Conservation (phyloP, 2,113 vertebrate species). For the Oreochromis tanganicae region DNA sequence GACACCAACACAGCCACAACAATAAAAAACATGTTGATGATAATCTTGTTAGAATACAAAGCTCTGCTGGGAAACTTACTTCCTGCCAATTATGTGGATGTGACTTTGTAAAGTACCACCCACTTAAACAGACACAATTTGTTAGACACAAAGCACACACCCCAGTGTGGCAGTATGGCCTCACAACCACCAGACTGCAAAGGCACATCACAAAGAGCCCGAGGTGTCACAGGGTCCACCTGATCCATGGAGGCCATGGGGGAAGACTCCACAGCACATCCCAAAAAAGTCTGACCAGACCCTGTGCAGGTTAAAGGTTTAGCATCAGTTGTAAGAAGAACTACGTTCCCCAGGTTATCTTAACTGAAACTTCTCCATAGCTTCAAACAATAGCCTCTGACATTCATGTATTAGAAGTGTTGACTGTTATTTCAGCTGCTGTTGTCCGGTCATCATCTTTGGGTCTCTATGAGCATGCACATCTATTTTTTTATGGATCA, state of each 20-base stretch:
- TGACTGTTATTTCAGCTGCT: background rate
- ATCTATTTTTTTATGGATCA: background rate
- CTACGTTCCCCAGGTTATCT: rapidly evolving
- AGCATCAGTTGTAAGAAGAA: background rate
- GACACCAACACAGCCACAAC: background rate
- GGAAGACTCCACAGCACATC: rapidly evolving
- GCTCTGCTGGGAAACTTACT: background rate
- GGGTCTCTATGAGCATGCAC: background rate
- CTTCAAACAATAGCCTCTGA: background rate
- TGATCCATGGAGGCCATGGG: background rate
- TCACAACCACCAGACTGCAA: background rate
- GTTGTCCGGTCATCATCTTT: background rate
- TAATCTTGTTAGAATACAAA: background rate
- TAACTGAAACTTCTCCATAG: background rate
- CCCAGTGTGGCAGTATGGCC: background rate
- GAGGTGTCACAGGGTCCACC: background rate
- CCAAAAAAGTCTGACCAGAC: background rate
- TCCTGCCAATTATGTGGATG: background rate
- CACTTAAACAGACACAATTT: background rate
- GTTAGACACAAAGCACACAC: background rate
- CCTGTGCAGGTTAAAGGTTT: background rate
- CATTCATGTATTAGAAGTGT: background rate
- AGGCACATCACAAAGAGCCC: background rate
- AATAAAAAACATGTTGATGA: background rate
- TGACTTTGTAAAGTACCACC: background rate